Base-by-base conservation (phyloP, 2,113 vertebrate genomes). In the Pterophyllum scalare region DNA sequence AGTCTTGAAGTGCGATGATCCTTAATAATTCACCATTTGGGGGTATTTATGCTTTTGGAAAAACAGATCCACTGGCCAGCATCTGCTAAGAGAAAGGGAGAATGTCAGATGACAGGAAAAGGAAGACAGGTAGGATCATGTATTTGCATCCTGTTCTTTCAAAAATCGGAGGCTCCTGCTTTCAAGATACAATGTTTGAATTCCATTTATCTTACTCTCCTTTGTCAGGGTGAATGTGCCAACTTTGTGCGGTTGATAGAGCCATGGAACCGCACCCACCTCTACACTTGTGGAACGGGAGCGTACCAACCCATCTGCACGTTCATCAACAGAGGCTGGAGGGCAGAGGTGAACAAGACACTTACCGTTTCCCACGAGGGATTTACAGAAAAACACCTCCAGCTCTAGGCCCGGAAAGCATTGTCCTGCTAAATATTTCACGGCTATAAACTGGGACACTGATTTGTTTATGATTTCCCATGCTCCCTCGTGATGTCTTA, bases 1-100 rank as follows among this genome's bases (percentile, higher is more conserved):
- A 75, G 80, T 76, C 89, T 84, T 7, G 58, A 11, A 61, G 49
- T 76, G 56, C 75, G 26, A 2, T 72, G 83, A 88, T 77, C 70
- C 54, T 49, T 54, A 79, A 46, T 87, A 77, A 82, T 54, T 75
- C 52, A 33, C 33, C 31, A 17, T 79, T 82, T 82, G 19, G 3
- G 7, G 64, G 1, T 80, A 19, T 76, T 28, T 85, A 24, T 72
- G 52, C 46, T 85, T 67, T 46, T 6, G 10, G 17, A 57, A 77
- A 78, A 20, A 75, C 91, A 97, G 96, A 97, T 97, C 79, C 96
- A 97, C 82, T 97, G 96, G 96, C 96, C 96, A 1, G 96, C 96
- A 1, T 94, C 96, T 40, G 92, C 93, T 1, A 96, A 94, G 89
- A 95, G 96, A 88, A 96, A 96, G 79, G 95, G 94, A 24, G 96